phyloP scores from a whole-genome alignment of 2,888 invertebrate genomes.

The Brassicogethes aeneus region DNA sequence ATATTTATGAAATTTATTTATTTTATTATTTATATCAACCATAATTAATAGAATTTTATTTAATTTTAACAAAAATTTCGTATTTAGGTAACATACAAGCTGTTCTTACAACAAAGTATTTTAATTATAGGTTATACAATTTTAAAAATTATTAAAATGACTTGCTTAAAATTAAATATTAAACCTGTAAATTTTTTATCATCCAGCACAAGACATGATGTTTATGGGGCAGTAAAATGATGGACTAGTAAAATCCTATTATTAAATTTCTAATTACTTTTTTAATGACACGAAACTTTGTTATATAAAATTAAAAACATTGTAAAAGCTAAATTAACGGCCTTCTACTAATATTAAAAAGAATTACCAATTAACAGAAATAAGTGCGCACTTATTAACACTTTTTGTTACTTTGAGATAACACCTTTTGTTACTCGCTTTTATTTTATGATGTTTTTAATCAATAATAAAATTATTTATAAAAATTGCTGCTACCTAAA shows the following conservation, averaged over 20 bases:
- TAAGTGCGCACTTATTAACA: background rate
- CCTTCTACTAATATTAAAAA: background rate
- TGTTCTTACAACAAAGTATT: too few relatives aligned
- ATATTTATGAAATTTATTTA: background rate
- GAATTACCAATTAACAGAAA: background rate
- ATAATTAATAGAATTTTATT: too few relatives aligned
- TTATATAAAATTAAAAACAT: constrained; percentile 3
- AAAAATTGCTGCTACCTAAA: too few relatives aligned
- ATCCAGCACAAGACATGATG: background rate
- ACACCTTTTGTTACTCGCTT: too few relatives aligned
- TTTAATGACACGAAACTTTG: constrained; percentile 2
- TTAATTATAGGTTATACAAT: too few relatives aligned
- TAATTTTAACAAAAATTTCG: too few relatives aligned
- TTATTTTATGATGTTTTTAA: too few relatives aligned
- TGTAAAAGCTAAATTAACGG: background rate
- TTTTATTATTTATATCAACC: too few relatives aligned
- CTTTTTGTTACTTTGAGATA: constrained; percentile 1
- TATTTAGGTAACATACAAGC: too few relatives aligned
- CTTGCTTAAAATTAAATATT: too few relatives aligned
- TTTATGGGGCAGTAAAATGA: constrained; percentile 1
- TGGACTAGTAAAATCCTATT: constrained; percentile 3
- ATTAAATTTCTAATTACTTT: constrained; percentile 2
- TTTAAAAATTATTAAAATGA: too few relatives aligned
- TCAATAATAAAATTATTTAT: too few relatives aligned
- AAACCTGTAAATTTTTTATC: constrained; percentile 1